These are phyloP conservation scores for Cyphomyrus discorhynchus DNA, from an alignment of 2,113 vertebrate species.

Conservation along the genomic window DNA sequence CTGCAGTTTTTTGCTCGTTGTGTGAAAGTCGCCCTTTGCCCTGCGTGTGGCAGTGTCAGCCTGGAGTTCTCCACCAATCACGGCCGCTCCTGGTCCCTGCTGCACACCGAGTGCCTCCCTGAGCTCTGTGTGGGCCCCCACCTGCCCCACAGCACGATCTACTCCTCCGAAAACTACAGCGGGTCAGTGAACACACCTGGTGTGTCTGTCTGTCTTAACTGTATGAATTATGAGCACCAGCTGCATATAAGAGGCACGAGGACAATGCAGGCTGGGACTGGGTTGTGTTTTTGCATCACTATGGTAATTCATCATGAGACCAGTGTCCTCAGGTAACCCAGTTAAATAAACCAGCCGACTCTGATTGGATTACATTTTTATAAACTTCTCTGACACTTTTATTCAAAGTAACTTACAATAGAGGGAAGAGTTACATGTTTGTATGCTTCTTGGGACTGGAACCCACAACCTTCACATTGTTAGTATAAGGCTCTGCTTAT, in stretches of 20 bases:
- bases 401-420: background rate
- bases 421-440: background rate
- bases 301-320: background rate
- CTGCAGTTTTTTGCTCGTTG: background rate
- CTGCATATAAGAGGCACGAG: background rate
- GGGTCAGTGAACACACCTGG: constrained; percentile 64
- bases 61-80: constrained; percentile 94
- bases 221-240: background rate
- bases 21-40: background rate
- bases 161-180: constrained; percentile 94
- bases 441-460: background rate
- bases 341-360: background rate
- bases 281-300: background rate
- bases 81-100: constrained; percentile 86
- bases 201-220: background rate
- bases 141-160: constrained; percentile 89
- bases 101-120: constrained; percentile 88
- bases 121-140: constrained; percentile 87
- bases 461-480: background rate
- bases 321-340: background rate
- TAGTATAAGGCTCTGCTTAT: background rate
- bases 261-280: background rate
- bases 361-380: background rate
- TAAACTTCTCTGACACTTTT: background rate
- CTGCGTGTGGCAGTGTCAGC: constrained; percentile 61